Percentiles rank a stretch among this genome's conserved stretches.
Evolutionary conservation across 2,797 vertebrate species (phyloP).

Genomic region (Trichosurus vulpecula): DNA sequence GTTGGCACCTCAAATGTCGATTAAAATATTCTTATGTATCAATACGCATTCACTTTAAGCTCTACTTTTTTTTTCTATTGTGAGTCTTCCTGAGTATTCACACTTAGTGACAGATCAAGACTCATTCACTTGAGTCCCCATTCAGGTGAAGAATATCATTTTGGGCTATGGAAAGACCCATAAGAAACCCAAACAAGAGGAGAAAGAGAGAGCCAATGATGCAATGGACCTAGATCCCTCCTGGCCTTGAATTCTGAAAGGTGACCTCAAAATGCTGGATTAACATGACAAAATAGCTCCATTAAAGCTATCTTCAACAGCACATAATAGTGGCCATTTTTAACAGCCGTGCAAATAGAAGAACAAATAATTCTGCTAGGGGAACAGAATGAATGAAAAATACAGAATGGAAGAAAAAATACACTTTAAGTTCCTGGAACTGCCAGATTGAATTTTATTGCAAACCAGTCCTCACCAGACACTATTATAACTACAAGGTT

Average conservation of each 20-base stretch:
- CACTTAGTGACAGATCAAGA: background rate
- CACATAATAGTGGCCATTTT: constrained; percentile 5
- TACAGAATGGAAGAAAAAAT: background rate
- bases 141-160: background rate
- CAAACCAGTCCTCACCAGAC: background rate
- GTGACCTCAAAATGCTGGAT: background rate
- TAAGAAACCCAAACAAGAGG: background rate
- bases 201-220: background rate
- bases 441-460: constrained; percentile 16
- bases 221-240: background rate
- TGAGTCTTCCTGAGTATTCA: background rate
- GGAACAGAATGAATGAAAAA: constrained; percentile 36
- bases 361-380: constrained; percentile 44
- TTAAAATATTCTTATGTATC: background rate
- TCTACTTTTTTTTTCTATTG: background rate
- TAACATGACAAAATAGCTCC: background rate
- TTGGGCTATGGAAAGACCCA: background rate
- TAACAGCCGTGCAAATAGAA: background rate
- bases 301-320: constrained; percentile 7
- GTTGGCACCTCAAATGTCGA: background rate
- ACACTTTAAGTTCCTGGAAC: constrained; percentile 20
- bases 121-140: background rate
- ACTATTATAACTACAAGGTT: background rate
- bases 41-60: background rate
- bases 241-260: constrained; percentile 26